phyloP scores from a whole-genome alignment of 2,888 invertebrate genomes.

The Diachrysia chrysitis region DNA sequence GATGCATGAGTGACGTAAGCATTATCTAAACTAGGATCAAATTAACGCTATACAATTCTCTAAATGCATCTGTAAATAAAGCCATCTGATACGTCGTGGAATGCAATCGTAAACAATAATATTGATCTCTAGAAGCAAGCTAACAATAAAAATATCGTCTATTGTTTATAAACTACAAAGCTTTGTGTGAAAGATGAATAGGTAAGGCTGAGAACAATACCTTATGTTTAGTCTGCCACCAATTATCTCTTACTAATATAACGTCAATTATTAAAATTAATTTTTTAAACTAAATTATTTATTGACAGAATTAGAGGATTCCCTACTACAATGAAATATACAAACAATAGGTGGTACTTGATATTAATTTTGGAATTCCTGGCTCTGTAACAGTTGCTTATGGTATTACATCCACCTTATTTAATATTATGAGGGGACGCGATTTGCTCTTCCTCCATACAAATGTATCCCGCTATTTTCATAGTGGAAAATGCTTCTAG shows the following conservation, averaged over 20 bases:
- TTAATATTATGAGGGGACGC: too few species aligned
- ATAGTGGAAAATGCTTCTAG: too few species aligned
- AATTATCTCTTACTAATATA: neutral
- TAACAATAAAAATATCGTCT: constrained; percentile 3
- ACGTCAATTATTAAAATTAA: too few species aligned
- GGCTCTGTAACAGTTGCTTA: too few species aligned
- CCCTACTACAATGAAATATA: too few species aligned
- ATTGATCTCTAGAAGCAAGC: neutral
- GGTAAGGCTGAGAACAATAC: neutral
- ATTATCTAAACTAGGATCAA: neutral
- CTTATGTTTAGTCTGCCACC: neutral
- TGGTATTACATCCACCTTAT: too few species aligned
- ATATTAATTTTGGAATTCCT: too few species aligned
- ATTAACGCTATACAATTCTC: neutral
- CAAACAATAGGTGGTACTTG: too few species aligned
- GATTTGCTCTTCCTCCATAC: too few species aligned
- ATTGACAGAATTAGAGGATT: too few species aligned
- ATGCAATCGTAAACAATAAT: neutral
- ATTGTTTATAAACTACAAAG: neutral
- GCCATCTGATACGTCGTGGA: neutral
- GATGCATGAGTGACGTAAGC: neutral
- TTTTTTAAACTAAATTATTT: too few species aligned
- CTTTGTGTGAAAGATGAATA: constrained; percentile 1
- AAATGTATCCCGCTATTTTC: too few species aligned
- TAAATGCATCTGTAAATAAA: constrained; percentile 2